Conservation (phyloP, 2,888 invertebrate genomes). For the Tricholauxania praeusta region DNA sequence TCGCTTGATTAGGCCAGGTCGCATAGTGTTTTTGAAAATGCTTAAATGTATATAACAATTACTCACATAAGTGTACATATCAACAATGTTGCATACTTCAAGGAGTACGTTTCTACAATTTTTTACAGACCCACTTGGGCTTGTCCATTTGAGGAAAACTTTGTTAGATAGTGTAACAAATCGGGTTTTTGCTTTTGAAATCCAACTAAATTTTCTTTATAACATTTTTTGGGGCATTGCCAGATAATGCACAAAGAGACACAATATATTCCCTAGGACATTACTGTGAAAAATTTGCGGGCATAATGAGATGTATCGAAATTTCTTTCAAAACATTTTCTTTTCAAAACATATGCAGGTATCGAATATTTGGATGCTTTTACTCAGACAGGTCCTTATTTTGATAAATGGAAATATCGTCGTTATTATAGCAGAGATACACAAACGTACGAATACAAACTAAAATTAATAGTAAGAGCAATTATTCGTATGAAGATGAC, state of each 20-base stretch:
- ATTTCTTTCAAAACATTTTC: background rate
- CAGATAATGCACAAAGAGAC: background rate
- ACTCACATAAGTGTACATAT: too few species aligned
- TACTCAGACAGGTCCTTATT: conserved; percentile 77
- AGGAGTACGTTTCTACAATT: too few species aligned
- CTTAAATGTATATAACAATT: too few species aligned
- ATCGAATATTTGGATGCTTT: conserved; percentile 84
- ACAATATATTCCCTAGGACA: too few species aligned
- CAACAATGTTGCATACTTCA: too few species aligned
- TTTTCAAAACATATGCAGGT: conserved; percentile 58
- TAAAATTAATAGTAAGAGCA: conserved; percentile 65
- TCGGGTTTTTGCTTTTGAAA: background rate
- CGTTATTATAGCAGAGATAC: conserved; percentile 70
- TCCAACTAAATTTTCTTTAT: conserved; percentile 1
- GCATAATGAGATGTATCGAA: too few species aligned
- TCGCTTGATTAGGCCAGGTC: too few species aligned
- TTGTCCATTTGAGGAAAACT: too few species aligned
- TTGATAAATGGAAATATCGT: conserved; percentile 57
- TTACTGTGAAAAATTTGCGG: too few species aligned
- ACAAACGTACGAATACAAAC: conserved; percentile 72
- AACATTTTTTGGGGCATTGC: background rate
- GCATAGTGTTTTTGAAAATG: too few species aligned
- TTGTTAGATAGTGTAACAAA: too few species aligned
- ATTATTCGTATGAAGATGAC: background rate
- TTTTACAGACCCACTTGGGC: too few species aligned